Conservation (phyloP, 2,113 vertebrate species). For the Phylloscopus trochilus region DNA sequence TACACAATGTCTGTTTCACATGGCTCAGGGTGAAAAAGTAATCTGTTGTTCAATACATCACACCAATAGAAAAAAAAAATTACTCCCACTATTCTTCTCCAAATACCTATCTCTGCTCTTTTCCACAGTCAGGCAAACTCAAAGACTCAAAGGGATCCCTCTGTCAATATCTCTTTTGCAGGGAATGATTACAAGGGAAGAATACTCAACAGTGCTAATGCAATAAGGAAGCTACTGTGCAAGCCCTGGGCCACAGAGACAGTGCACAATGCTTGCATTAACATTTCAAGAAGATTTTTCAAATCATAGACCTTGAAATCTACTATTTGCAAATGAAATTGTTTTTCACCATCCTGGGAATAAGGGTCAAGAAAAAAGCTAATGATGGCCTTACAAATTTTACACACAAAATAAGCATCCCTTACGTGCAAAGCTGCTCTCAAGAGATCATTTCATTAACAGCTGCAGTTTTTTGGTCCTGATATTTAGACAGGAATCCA, state of each 20-base stretch:
- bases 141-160: conserved; percentile 15
- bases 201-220: background rate
- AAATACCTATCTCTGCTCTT: background rate
- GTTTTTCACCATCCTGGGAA: conserved; percentile 17
- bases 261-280: background rate
- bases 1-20: background rate
- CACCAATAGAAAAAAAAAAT: background rate
- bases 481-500: background rate
- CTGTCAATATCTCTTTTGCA: conserved; percentile 12
- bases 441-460: conserved; percentile 5
- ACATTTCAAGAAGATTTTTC: conserved; percentile 15
- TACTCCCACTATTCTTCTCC: background rate
- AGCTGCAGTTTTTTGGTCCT: background rate
- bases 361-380: conserved; percentile 26
- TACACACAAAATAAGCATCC: background rate
- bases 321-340: conserved; percentile 42
- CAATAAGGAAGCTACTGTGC: background rate
- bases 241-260: background rate
- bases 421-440: background rate
- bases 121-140: background rate
- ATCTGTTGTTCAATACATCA: background rate
- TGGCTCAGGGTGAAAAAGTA: background rate
- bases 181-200: background rate
- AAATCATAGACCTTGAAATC: conserved; percentile 41
- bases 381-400: conserved; percentile 9